These are phyloP conservation scores for Papilio elwesi DNA, from an alignment of 2,888 invertebrate genomes.

Conservation along the genomic window DNA sequence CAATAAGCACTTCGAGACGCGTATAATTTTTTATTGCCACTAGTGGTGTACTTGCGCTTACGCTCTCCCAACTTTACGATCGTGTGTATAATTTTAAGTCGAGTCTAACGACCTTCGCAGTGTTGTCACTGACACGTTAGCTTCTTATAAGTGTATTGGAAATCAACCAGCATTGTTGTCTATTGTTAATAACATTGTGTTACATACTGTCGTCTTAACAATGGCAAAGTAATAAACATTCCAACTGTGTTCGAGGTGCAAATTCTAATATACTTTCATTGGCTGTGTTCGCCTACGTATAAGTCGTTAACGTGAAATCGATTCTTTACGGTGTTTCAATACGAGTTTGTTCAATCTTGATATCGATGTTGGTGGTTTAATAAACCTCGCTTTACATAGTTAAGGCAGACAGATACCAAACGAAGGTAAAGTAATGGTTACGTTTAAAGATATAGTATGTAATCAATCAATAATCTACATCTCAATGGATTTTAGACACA, in stretches of 20 bases:
- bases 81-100: constrained; percentile 60
- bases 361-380: not conserved
- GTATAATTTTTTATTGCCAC: constrained; percentile 49
- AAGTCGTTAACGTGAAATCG: not conserved
- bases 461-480: no score
- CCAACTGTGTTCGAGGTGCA: not conserved
- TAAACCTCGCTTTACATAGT: no score
- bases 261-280: constrained; percentile 7
- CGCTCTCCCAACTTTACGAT: constrained; percentile 51
- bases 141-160: constrained; percentile 49
- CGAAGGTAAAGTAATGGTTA: no score
- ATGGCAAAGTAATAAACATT: constrained; percentile 6
- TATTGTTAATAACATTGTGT: constrained; percentile 44
- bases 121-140: constrained; percentile 53
- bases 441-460: no score
- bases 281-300: constrained; percentile 17
- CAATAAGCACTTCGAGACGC: constrained; percentile 47
- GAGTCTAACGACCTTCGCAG: constrained; percentile 60
- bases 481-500: no score
- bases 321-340: constrained; percentile 21
- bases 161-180: constrained; percentile 56
- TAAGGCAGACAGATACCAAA: no score
- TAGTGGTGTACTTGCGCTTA: constrained; percentile 42
- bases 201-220: constrained; percentile 45
- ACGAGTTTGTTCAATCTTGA: not conserved